A percentile compares a stretch with the other conserved stretches of the same genome.
phyloP scores from a whole-genome alignment of 2,113 vertebrate species.

The Manacus vitellinus region DNA sequence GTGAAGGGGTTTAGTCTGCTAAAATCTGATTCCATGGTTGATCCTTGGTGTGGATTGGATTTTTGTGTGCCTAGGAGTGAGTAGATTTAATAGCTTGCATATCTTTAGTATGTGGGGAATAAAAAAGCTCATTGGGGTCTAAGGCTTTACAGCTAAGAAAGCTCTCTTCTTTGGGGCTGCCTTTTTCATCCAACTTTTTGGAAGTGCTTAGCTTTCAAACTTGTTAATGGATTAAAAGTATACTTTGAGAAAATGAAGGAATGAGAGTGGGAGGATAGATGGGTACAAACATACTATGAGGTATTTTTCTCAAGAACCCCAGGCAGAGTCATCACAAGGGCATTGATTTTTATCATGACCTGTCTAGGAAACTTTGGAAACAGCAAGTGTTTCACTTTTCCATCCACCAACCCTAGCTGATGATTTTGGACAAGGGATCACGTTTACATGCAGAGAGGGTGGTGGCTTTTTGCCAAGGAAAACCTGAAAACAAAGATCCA shows the following conservation, averaged over 20 bases:
- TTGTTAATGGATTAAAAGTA: background rate
- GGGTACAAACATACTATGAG: background rate
- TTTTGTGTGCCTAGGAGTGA: background rate
- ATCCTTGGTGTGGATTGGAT: background rate
- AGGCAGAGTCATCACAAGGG: background rate
- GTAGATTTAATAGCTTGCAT: background rate
- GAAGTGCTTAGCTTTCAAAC: background rate
- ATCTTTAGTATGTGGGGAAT: background rate
- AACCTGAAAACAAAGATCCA: background rate
- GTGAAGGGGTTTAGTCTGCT: background rate
- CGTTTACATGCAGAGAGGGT: background rate
- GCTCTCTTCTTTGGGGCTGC: background rate
- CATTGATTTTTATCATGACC: background rate
- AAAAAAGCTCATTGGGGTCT: background rate
- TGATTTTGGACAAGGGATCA: background rate
- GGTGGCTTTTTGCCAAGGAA: background rate
- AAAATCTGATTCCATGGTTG: accelerated
- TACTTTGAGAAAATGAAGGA: background rate
- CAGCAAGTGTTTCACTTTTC: background rate
- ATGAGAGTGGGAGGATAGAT: background rate
- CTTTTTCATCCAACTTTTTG: background rate
- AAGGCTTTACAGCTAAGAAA: background rate
- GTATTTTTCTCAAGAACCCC: background rate
- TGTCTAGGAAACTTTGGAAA: background rate
- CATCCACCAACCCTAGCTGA: background rate